Evolutionary conservation across 2,797 vertebrate genomes (phyloP).

Genomic region (Gymnothorax reevesii): DNA sequence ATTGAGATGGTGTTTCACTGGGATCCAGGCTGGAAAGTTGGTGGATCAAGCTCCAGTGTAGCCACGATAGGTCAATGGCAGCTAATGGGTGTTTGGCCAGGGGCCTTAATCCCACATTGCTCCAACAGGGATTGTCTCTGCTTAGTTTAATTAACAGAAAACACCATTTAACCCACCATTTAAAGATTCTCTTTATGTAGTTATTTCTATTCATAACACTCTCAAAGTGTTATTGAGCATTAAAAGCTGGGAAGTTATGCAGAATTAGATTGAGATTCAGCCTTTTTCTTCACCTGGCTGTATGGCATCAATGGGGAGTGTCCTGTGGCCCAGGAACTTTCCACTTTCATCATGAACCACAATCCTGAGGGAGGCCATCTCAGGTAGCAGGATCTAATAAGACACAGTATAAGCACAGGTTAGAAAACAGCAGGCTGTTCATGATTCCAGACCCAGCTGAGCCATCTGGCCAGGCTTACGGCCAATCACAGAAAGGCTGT

Average conservation of each 20-base stretch:
- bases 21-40: too few relatives aligned
- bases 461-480: background rate
- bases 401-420: background rate
- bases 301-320: constrained; percentile 88
- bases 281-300: constrained; percentile 78
- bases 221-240: background rate
- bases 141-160: too few relatives aligned
- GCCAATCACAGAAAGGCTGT: background rate
- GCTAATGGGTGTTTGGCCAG: too few relatives aligned
- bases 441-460: background rate
- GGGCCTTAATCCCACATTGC: too few relatives aligned
- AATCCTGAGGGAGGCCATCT: constrained; percentile 87
- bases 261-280: background rate
- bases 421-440: background rate
- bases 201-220: background rate
- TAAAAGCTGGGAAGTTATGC: background rate
- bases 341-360: constrained; percentile 90
- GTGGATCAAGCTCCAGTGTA: too few relatives aligned
- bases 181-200: too few relatives aligned
- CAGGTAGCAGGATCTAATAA: constrained; percentile 87
- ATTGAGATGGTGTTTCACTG: too few relatives aligned
- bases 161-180: too few relatives aligned
- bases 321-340: constrained; percentile 93
- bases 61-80: too few relatives aligned
- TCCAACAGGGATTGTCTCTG: too few relatives aligned